phyloP scores from a whole-genome alignment of 2,888 invertebrate species.

The Thysanoteuthis rhombus region DNA sequence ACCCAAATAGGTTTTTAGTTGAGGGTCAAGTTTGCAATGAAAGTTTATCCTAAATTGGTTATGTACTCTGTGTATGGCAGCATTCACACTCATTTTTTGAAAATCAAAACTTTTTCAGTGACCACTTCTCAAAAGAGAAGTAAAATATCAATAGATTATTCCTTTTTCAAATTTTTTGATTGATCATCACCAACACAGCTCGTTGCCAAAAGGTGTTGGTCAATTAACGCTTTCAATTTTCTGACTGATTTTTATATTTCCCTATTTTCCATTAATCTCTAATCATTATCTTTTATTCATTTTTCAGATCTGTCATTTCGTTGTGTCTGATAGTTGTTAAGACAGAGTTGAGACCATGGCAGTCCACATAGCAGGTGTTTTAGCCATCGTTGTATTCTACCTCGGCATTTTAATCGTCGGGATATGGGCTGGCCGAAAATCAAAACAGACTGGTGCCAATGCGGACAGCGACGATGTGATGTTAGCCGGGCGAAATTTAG shows the following conservation, averaged over 20 bases:
- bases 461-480: constrained; percentile 88
- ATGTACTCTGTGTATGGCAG: no score
- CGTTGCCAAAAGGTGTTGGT: no score
- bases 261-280: neutral
- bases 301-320: constrained; percentile 15
- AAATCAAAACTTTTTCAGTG: no score
- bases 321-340: neutral
- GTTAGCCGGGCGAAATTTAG: constrained; percentile 95
- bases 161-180: no score
- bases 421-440: constrained; percentile 95
- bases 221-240: neutral
- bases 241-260: neutral
- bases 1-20: no score
- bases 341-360: constrained; percentile 47
- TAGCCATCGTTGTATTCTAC: constrained; percentile 96
- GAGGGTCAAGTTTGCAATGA: no score
- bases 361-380: constrained; percentile 83
- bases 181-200: no score
- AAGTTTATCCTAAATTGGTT: no score
- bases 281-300: neutral
- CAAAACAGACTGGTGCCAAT: constrained; percentile 71
- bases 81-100: no score
- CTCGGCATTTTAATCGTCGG: constrained; percentile 93
- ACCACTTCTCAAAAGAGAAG: no score
- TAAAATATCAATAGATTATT: no score